Base-by-base conservation (phyloP, 30 jellyfish, hydroid and myxozoan species). In the Aurelia sp. region DNA sequence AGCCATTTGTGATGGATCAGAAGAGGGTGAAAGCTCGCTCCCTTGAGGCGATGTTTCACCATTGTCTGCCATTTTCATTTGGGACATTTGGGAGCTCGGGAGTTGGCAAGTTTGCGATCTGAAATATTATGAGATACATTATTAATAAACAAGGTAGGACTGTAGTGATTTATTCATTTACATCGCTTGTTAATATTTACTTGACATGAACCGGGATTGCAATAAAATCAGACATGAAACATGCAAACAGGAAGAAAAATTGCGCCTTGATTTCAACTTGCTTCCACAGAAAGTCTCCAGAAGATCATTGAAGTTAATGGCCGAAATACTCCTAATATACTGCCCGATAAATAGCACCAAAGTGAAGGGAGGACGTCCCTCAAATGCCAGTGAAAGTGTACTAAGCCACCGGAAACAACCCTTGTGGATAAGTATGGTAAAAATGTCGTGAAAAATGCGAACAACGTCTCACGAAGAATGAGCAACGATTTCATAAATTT, bases 1-100 rank as follows among this genome's bases (percentile, higher is more conserved):
- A 8, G 98, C 96, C 96, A 92, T 92, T 81, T 86, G 97, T 21
- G 90, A 88, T 0, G 98, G 97, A 31, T 86, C 97, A 62, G 98
- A 51, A 20, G 87, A 79, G 44, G 90, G 52, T 5, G 82, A 73
- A 6, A 84, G 82, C 67, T 70, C 84, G 51, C 82, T 82, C 57
- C 72, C 89, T 78, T 90, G 88, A 15, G 88, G 90, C 55, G 96
- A 79, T 60, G 91, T 40, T 47, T 89, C 76, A 19, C 81, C 78
- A 62, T 75, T 80, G 85, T 91, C 98, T 66, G 98, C 98, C 97
- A 92, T 86, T 47, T 86, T 90, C 62, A 57, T 27, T 44, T 44
- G 55, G 55, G 55, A 44, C 15, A 44, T 37, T 37, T 37, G 50
- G 50, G 50, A 37, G 50, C 11, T 5, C 4, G 50, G 0, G 7